Conservation (phyloP, 2,113 vertebrate genomes). For the Ammodytes dubius region DNA sequence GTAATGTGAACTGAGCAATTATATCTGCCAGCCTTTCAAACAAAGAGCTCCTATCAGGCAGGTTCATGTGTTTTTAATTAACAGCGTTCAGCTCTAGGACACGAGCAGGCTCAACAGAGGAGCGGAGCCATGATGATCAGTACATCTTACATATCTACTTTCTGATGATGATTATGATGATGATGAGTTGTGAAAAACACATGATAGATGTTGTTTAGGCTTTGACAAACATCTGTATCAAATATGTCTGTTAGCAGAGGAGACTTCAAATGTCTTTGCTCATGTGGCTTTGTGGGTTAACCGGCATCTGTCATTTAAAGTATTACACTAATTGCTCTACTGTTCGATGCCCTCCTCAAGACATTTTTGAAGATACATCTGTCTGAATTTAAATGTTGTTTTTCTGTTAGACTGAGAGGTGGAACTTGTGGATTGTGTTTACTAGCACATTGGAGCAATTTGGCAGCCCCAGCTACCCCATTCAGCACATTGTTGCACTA, state of each 20-base stretch:
- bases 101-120: slow-evolving; percentile 55
- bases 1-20: slow-evolving; percentile 83
- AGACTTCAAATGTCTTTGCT: slow-evolving; percentile 1
- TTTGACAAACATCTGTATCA: slow-evolving; percentile 36
- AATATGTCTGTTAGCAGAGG: slow-evolving; percentile 30
- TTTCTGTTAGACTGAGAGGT: slow-evolving; percentile 44
- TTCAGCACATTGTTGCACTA: slow-evolving; percentile 71
- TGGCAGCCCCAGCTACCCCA: slow-evolving; percentile 65
- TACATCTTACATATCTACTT: slow-evolving; percentile 36
- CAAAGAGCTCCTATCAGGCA: slow-evolving; percentile 77
- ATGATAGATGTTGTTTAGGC: slow-evolving; percentile 35
- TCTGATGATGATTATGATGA: slow-evolving; percentile 1
- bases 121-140: slow-evolving; percentile 38
- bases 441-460: slow-evolving; percentile 73
- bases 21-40: slow-evolving; percentile 80
- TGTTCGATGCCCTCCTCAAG: slow-evolving; percentile 54
- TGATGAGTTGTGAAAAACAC: slow-evolving; percentile 5
- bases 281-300: slow-evolving; percentile 65
- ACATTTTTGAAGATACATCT: slow-evolving; percentile 67
- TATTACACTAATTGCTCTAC: slow-evolving; percentile 53
- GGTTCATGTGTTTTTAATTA: slow-evolving; percentile 83
- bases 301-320: slow-evolving; percentile 62
- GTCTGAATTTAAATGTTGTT: slow-evolving; percentile 67
- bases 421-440: slow-evolving; percentile 68
- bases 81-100: slow-evolving; percentile 64